Percentiles rank a stretch among this genome's conserved stretches.
Conservation (phyloP, 2,113 vertebrate genomes). For the Trinectes maculatus region DNA sequence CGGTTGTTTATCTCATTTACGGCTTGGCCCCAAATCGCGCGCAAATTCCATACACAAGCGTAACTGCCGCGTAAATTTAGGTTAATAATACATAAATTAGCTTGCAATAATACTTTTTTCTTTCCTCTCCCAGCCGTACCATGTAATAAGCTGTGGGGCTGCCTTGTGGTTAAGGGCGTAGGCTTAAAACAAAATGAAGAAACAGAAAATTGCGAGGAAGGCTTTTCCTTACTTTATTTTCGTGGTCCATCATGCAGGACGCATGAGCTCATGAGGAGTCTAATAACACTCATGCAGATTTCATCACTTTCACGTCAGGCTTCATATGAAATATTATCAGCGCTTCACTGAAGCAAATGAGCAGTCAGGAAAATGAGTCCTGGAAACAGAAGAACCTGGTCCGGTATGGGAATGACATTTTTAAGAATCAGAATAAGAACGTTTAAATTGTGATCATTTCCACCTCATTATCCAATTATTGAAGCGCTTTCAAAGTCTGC, state of each 20-base stretch:
- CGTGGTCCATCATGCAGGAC: constrained; percentile 41
- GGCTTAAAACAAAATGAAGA: constrained; percentile 60
- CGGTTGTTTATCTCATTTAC: constrained; percentile 16
- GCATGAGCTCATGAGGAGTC: constrained; percentile 62
- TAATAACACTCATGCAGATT: constrained; percentile 55
- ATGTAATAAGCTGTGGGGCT: constrained; percentile 57
- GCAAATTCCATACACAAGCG: background rate
- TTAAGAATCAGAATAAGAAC: constrained; percentile 46
- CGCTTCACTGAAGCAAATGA: constrained; percentile 55
- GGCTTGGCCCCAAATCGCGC: constrained; percentile 5
- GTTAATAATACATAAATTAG: constrained; percentile 54
- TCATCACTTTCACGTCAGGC: constrained; percentile 55
- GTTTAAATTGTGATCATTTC: constrained; percentile 71
- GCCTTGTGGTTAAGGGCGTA: constrained; percentile 64
- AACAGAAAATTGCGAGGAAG: constrained; percentile 48
- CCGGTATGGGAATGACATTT: constrained; percentile 34
- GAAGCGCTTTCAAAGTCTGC: constrained; percentile 60
- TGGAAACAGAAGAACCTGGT: constrained; percentile 45
- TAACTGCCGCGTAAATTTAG: constrained; percentile 37
- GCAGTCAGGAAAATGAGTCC: constrained; percentile 58
- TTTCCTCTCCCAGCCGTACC: constrained; percentile 40
- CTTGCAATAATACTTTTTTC: constrained; percentile 42
- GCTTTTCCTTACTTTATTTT: constrained; percentile 67
- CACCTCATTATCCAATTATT: constrained; percentile 71
- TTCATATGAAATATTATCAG: constrained; percentile 63